These are phyloP conservation scores for Reticulitermes lucifugus DNA, from an alignment of 2,888 invertebrate genomes.

Conservation along the genomic window DNA sequence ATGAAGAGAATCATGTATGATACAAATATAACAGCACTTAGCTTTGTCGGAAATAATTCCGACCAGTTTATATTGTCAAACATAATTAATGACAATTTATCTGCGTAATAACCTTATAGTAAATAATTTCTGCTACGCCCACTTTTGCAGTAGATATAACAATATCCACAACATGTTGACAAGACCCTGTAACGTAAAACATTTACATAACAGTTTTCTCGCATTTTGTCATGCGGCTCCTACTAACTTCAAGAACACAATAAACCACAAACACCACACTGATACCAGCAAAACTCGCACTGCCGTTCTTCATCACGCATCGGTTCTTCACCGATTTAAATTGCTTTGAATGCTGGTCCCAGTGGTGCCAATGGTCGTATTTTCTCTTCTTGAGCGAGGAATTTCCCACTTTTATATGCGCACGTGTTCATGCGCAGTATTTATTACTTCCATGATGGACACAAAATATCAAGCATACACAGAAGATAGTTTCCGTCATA, in stretches of 20 bases:
- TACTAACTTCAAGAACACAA: neutral
- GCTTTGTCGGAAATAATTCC: slow-evolving; percentile 86
- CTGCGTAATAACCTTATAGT: neutral
- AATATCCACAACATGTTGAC: neutral
- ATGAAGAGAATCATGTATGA: slow-evolving; percentile 90
- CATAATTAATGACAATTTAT: slow-evolving; percentile 27
- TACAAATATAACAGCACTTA: slow-evolving; percentile 83
- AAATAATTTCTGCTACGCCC: neutral
- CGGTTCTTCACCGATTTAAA: neutral
- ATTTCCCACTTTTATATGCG: too few species aligned
- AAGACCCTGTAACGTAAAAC: neutral
- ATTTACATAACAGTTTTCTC: neutral
- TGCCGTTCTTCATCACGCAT: neutral
- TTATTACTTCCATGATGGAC: too few species aligned
- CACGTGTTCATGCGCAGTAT: too few species aligned
- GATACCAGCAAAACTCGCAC: neutral
- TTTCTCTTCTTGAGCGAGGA: too few species aligned
- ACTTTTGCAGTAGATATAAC: neutral
- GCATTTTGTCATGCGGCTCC: neutral
- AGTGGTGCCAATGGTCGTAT: neutral
- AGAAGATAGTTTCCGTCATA: too few species aligned
- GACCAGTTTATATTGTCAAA: slow-evolving; percentile 53
- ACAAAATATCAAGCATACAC: too few species aligned
- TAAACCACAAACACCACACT: neutral
- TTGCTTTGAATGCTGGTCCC: neutral